These are phyloP conservation scores for Sphecodes monilicornis DNA, from an alignment of 2,888 invertebrate genomes.

Conservation along the genomic window DNA sequence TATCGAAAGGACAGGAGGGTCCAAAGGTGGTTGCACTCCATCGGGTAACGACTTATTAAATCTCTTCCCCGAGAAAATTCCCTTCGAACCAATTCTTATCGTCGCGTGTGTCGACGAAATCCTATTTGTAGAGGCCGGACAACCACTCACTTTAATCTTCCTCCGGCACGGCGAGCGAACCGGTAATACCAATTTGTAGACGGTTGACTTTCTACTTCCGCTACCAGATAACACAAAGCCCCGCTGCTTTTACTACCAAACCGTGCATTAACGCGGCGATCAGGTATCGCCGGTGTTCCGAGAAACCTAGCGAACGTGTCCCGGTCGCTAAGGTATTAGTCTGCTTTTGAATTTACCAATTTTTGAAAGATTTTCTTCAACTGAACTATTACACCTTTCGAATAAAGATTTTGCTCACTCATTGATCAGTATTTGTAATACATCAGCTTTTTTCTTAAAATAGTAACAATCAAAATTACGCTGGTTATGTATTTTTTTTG, in stretches of 20 bases:
- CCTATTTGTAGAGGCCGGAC: constrained; percentile 33
- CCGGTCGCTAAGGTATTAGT: background rate
- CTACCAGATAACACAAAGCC: constrained; percentile 24
- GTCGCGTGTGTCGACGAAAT: constrained; percentile 40
- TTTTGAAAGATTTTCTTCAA: background rate
- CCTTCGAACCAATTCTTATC: constrained; percentile 52
- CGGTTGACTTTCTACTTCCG: constrained; percentile 32
- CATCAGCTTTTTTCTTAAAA: background rate
- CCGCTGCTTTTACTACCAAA: constrained; percentile 15
- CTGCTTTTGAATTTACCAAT: background rate
- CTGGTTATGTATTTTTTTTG: background rate
- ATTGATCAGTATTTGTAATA: background rate
- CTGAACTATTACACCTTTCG: background rate
- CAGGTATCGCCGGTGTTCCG: background rate
- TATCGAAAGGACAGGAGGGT: constrained; percentile 23
- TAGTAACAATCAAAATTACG: background rate
- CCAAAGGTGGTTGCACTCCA: constrained; percentile 24
- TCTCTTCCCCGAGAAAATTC: constrained; percentile 36
- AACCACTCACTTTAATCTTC: constrained; percentile 42
- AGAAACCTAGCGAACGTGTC: no score
- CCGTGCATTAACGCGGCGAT: constrained; percentile 23
- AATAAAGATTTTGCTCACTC: background rate
- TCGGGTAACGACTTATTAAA: constrained; percentile 50
- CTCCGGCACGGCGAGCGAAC: constrained; percentile 8
- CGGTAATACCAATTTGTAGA: constrained; percentile 51